Evolutionary conservation across 1,140 invertebrate genomes (phyloP), one percentile per base, ranked within the genome.

Genomic region (Harlomillsia oculata): DNA sequence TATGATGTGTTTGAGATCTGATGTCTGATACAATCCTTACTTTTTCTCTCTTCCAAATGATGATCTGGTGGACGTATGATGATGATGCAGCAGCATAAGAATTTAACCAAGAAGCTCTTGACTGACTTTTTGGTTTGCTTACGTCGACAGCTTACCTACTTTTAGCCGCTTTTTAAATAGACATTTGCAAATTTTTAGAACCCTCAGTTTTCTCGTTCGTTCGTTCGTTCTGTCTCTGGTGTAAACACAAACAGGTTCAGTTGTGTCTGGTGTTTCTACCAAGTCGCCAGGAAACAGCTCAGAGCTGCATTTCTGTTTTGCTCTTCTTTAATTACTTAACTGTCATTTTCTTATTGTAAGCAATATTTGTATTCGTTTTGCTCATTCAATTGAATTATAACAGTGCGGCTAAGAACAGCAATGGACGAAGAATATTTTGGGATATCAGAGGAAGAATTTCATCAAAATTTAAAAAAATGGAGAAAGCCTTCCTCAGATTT

Each of bases 401-500:
- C 36, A 25, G 49, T 34, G 53, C n/a, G n/a, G n/a, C n/a, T n/a
- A n/a, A n/a, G n/a, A n/a, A n/a, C n/a, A n/a, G n/a, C n/a, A n/a
- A n/a, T n/a, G n/a, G n/a, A n/a, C n/a, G n/a, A n/a, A n/a, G n/a
- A n/a, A n/a, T n/a, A 60, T 28, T 60, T 56, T 40, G 59, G 50
- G 50, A 36, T 56, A 13, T 51, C 49, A 0, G 59, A 56, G 20
- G 1, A 29, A 14, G 59, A 56, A 41, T 56, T 56, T 20, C 36
- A 52, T 8, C 18, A 25, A 32, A 34, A 25, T n/a, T 36, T 55
- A 11, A 26, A 30, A 8, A 43, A 44, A 16, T 63, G 61, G 61
- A 50, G 41, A 28, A 43, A 40, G 37, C 61, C 61, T 8, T 32
- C 34, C 0, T 45, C 43, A 8, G 61, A 63, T 41, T 63, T 63